Base-by-base conservation (phyloP, 92 coral and sea anemone genomes). In the Epizoanthus stellaris region DNA sequence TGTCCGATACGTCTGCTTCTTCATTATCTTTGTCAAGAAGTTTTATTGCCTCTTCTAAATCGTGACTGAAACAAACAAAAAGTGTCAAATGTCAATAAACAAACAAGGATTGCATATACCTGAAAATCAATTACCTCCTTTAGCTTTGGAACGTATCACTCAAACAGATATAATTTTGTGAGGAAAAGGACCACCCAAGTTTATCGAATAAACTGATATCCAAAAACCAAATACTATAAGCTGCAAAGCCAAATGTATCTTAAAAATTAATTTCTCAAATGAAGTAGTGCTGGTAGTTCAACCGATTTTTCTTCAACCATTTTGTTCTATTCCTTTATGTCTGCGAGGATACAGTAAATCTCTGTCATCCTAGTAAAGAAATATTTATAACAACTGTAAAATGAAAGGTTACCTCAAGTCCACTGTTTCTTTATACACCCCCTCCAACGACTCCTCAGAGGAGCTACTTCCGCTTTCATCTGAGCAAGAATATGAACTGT, bases 391-490 rank as follows among this genome's bases (percentile, higher is more conserved):
- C 71, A 66, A 66, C 3, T 34, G 71, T 10, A 66, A 66, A 66
- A 10, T 66, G 4, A 66, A 66, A 66, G 71, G 71, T 66, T 10
- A 66, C 71, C 71, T 66, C 4, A 66, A 66, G 71, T 66, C 71
- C 71, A 66, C 45, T 66, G 71, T 66, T 66, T 66, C 71, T 66
- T 66, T 23, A 66, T 66, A 66, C 71, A 10, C 71, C 71, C 4
- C 71, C 71, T 66, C 71, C 71, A 66, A 66, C 43, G 71, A 66
- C 71, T 66, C 71, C 71, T 66, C 71, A 66, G 71, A 66, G 71
- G 71, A 66, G 71, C 71, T 66, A 66, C 71, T 66, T 66, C 71
- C 71, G 0, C 71, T 66, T 66, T 66, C 71, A 0, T 66, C 71
- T 66, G 71, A 0, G 71, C 71, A 66, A 66, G 71, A 66, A 66